Percentiles rank a stretch among this genome's conserved stretches.
phyloP scores from a whole-genome alignment of 2,113 vertebrate genomes.

The Amblyopsis rosae region DNA sequence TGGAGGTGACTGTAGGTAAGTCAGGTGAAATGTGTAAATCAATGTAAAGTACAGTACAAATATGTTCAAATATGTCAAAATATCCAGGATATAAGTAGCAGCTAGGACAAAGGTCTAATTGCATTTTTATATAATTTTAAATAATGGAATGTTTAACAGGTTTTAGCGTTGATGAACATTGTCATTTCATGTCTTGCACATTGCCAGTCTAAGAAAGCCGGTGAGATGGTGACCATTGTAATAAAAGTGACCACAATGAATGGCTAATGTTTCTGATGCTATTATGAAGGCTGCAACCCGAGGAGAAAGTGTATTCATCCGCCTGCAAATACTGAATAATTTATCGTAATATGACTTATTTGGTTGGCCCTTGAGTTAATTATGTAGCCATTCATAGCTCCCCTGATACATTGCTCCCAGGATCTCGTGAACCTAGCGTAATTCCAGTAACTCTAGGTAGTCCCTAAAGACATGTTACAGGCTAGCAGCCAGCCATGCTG shows the following conservation, averaged over 20 bases:
- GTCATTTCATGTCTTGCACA: too few relatives aligned
- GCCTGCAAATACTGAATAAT: constrained; percentile 72
- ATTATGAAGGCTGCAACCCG: constrained; percentile 48
- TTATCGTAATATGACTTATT: constrained; percentile 71
- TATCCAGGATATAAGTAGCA: too few relatives aligned
- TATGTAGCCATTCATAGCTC: constrained; percentile 69
- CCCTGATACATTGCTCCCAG: constrained; percentile 57
- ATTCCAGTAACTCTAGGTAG: constrained; percentile 55
- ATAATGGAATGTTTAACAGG: too few relatives aligned
- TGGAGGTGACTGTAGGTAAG: neutral
- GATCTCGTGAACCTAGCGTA: constrained; percentile 50
- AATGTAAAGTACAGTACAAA: too few relatives aligned
- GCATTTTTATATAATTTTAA: too few relatives aligned
- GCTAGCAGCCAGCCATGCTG: constrained; percentile 16
- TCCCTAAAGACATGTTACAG: constrained; percentile 45
- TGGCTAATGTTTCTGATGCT: constrained; percentile 36
- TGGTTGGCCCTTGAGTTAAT: constrained; percentile 71
- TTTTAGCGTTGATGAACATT: too few relatives aligned
- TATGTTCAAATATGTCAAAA: too few relatives aligned
- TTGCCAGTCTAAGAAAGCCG: constrained; percentile 14
- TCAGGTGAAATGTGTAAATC: constrained; percentile 6
- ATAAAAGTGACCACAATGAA: constrained; percentile 40
- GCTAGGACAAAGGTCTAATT: too few relatives aligned
- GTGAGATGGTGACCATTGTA: neutral
- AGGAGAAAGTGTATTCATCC: constrained; percentile 52